These are phyloP conservation scores for Eutrigla gurnardus DNA, from an alignment of 2,797 vertebrate species.

Conservation along the genomic window DNA sequence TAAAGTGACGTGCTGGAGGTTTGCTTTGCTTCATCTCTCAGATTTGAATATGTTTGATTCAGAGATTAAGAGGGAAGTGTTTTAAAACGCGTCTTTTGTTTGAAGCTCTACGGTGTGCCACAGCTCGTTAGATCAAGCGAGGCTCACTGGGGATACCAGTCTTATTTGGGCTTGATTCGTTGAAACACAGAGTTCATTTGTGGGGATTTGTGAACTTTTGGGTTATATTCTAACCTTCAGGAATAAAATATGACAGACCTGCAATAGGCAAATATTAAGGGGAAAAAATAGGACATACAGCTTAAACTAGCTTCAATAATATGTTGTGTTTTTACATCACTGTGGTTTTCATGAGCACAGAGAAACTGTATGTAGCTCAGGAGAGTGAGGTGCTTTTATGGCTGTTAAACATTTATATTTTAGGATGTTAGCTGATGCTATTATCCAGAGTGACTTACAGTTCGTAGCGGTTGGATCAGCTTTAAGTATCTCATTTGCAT, in stretches of 20 bases:
- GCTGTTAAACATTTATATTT: conserved; percentile 29
- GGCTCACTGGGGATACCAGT: conserved; percentile 15
- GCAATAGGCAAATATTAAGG: not conserved
- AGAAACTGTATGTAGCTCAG: conserved; percentile 25
- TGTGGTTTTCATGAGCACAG: conserved; percentile 15
- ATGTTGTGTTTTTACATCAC: conserved; percentile 40
- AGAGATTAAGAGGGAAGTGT: not conserved
- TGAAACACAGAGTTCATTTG: conserved; percentile 13
- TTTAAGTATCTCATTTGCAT: conserved; percentile 5
- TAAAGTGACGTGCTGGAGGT: not conserved
- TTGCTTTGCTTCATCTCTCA: conserved; percentile 13
- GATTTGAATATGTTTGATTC: conserved; percentile 31
- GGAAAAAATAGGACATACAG: not conserved
- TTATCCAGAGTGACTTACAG: conserved; percentile 3
- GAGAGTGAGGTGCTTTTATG: not conserved
- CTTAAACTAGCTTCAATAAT: not conserved
- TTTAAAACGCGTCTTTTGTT: not conserved
- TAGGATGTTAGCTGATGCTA: not conserved
- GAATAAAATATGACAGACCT: conserved; percentile 10
- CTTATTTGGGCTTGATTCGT: not conserved
- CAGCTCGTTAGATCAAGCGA: conserved; percentile 8
- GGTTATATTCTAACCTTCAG: not conserved
- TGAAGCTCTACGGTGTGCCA: conserved; percentile 2
- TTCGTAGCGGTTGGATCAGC: not conserved
- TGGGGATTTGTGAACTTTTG: conserved; percentile 10